Conservation (phyloP, 2,113 vertebrate species). For the Azemiops feae region DNA sequence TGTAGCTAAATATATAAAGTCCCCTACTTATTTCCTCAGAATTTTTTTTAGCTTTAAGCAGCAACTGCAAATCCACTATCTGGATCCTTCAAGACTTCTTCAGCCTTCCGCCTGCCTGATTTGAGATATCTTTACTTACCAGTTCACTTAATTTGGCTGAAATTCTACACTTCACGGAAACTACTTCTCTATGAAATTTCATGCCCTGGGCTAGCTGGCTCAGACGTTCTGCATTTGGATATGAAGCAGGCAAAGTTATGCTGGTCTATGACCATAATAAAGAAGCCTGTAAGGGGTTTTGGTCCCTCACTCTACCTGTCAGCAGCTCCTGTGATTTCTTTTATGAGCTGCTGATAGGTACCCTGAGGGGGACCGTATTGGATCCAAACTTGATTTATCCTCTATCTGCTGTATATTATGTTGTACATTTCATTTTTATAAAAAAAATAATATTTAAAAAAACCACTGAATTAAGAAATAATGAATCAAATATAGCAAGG, state of each 20-base stretch:
- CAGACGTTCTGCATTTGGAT: neutral
- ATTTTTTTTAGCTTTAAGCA: neutral
- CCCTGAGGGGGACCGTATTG: neutral
- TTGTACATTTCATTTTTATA: neutral
- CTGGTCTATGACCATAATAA: neutral
- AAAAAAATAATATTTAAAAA: no score
- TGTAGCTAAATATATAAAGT: conserved; percentile 32
- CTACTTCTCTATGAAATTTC: neutral
- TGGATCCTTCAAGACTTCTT: neutral
- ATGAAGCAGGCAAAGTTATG: neutral
- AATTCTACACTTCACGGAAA: neutral
- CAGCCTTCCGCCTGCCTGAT: neutral
- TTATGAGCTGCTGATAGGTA: neutral
- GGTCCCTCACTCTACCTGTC: neutral
- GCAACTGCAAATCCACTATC: neutral
- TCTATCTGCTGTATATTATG: neutral
- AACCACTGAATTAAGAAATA: neutral
- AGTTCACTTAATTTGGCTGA: neutral
- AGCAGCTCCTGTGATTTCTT: neutral
- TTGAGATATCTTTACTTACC: neutral
- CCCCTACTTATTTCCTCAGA: neutral
- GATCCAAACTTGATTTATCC: neutral
- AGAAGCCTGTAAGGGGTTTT: neutral
- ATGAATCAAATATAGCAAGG: neutral
- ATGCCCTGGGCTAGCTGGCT: neutral